Evolutionary conservation across 2,113 vertebrate genomes (phyloP).

Genomic region (Grallaria varia): DNA sequence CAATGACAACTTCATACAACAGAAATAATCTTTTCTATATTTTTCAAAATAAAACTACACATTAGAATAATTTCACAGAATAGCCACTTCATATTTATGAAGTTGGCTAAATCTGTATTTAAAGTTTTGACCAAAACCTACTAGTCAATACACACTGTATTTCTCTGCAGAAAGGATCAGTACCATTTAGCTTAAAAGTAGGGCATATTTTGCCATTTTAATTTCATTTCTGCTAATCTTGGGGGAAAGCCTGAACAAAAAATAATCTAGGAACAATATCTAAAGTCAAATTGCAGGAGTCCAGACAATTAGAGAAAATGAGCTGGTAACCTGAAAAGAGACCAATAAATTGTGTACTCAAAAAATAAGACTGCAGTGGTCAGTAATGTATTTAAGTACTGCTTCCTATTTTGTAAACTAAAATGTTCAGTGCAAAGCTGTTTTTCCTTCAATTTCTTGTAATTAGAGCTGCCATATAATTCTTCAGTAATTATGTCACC

Average conservation of each 20-base stretch:
- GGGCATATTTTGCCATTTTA: slow-evolving; percentile 1
- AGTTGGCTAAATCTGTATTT: neutral
- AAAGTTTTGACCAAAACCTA: neutral
- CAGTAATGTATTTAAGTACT: neutral
- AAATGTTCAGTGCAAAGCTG: neutral
- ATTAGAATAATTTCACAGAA: neutral
- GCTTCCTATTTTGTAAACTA: slow-evolving; percentile 26
- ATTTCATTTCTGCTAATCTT: slow-evolving; percentile 18
- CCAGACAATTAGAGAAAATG: slow-evolving; percentile 7
- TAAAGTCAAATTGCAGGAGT: neutral
- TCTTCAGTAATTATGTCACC: slow-evolving; percentile 58
- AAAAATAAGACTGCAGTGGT: neutral
- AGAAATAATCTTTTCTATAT: neutral
- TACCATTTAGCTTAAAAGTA: neutral
- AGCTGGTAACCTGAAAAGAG: slow-evolving; percentile 44
- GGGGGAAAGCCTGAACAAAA: neutral
- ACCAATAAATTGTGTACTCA: neutral
- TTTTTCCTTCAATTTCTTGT: slow-evolving; percentile 5
- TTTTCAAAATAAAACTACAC: neutral
- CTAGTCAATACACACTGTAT: neutral
- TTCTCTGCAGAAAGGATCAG: neutral
- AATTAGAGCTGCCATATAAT: slow-evolving; percentile 33
- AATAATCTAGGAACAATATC: neutral
- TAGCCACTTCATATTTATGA: neutral
- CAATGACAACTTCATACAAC: neutral